Conservation (phyloP, 1,140 invertebrate species). For the Steinernema feltiae region DNA sequence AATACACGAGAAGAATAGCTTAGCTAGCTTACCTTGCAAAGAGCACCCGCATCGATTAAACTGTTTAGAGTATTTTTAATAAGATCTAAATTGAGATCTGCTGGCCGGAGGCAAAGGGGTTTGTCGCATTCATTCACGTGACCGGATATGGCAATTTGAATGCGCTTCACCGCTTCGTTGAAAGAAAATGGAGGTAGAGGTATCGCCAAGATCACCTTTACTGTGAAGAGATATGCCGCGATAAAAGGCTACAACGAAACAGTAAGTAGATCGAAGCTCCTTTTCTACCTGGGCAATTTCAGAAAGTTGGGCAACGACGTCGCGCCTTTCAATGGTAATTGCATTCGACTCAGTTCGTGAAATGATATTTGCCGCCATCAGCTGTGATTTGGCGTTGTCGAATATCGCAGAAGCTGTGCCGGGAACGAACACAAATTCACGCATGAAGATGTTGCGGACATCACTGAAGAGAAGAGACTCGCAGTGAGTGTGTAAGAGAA, state of each 20-base stretch:
- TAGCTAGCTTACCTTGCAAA: background rate
- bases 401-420: background rate
- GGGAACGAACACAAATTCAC: background rate
- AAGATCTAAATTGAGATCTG: background rate
- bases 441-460: background rate
- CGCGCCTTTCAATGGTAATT: too few relatives aligned
- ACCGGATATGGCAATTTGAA: background rate
- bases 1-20: background rate
- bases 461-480: too few relatives aligned
- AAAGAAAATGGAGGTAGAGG: background rate
- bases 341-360: background rate
- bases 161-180: background rate
- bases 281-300: background rate
- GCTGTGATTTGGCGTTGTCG: background rate
- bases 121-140: background rate
- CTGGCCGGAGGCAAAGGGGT: background rate
- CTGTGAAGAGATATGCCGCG: background rate
- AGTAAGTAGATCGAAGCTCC: background rate
- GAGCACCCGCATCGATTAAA: background rate
- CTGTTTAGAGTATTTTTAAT: background rate
- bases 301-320: too few relatives aligned
- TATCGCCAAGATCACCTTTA: background rate
- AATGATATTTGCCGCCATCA: background rate
- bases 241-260: background rate
- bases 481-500: too few relatives aligned